These are phyloP conservation scores for Macrosoma leucophasiata DNA, from an alignment of 2,888 invertebrate genomes.

Conservation along the genomic window DNA sequence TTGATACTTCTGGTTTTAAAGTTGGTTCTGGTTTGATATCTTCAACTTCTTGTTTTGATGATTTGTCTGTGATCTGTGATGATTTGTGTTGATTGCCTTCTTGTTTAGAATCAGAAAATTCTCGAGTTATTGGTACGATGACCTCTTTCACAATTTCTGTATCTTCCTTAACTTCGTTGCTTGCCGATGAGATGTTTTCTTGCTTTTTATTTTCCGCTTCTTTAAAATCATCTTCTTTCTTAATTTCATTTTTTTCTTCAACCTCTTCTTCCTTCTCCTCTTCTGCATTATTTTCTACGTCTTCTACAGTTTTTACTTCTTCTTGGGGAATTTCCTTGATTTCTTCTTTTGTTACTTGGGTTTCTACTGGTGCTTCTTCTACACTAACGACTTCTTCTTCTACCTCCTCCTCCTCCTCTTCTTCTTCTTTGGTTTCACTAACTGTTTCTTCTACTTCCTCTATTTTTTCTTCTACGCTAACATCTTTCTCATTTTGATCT, in stretches of 20 bases:
- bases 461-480: slow-evolving; percentile 22
- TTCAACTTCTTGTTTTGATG: slow-evolving; percentile 29
- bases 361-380: slow-evolving; percentile 31
- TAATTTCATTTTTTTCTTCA: slow-evolving; percentile 21
- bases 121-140: slow-evolving; percentile 16
- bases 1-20: slow-evolving; percentile 32
- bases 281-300: slow-evolving; percentile 26
- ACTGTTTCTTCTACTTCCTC: slow-evolving; percentile 19
- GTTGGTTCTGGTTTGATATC: slow-evolving; percentile 25
- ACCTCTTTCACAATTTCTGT: slow-evolving; percentile 23
- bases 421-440: slow-evolving; percentile 20
- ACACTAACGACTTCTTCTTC: slow-evolving; percentile 22
- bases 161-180: slow-evolving; percentile 22
- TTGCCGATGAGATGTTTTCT: slow-evolving; percentile 18
- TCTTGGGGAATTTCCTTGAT: slow-evolving; percentile 22
- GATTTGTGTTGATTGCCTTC: too few relatives aligned
- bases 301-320: slow-evolving; percentile 24
- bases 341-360: slow-evolving; percentile 30
- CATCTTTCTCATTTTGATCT: slow-evolving; percentile 21
- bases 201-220: slow-evolving; percentile 21
- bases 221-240: slow-evolving; percentile 20
- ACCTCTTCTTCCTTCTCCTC: slow-evolving; percentile 18
- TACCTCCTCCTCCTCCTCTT: slow-evolving; percentile 24
- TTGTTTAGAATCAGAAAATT: slow-evolving; percentile 17
- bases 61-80: too few relatives aligned